Base-by-base conservation (phyloP, 2,797 vertebrate genomes). In the Rhynchotus rufescens region DNA sequence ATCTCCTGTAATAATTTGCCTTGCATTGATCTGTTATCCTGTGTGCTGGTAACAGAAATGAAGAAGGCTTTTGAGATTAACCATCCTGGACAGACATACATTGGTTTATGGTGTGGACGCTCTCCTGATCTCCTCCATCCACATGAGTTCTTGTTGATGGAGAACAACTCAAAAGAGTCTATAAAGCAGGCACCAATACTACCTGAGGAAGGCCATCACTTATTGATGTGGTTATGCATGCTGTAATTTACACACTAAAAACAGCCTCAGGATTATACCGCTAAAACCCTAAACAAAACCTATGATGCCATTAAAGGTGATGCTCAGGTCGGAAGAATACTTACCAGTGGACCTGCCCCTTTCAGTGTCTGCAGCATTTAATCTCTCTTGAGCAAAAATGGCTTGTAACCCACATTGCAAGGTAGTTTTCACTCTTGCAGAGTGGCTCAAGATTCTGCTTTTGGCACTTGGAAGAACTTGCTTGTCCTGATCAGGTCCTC, bases 381-480 rank as follows among this genome's bases (percentile, higher is more conserved):
- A 26, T 28, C 51, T 13, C 25, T 52, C 51, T 71, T 38, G 78
- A 2, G 1, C 8, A 57, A 65, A 52, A 8, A 4, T 16, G 21
- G 3, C 3, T 26, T 2, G 26, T 14, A 23, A 5, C 1, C 3
- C 10, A 28, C 16, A 4, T 15, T 28, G 12, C n/a, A n/a, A 75
- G 84, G 59, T 34, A 20, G n/a, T 69, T 73, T 15, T 28, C 25
- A 25, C 6, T 9, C 3, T 16, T 12, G 6, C 2, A 32, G 44
- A 30, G 34, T 19, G 36, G 17, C 17, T 51, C 34, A 38, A 47
- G 47, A 36, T 84, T 76, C 54, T 9, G 5, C 22, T 15, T 15
- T 25, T 10, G 57, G 15, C 10, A 4, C 15, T 59, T 64, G n/a
- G 64, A 87, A 74, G 28, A n/a, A 38, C 9, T 38, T 60, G 8